phyloP scores from a whole-genome alignment of 2,888 invertebrate genomes.

The Nemotelus pantherinus region DNA sequence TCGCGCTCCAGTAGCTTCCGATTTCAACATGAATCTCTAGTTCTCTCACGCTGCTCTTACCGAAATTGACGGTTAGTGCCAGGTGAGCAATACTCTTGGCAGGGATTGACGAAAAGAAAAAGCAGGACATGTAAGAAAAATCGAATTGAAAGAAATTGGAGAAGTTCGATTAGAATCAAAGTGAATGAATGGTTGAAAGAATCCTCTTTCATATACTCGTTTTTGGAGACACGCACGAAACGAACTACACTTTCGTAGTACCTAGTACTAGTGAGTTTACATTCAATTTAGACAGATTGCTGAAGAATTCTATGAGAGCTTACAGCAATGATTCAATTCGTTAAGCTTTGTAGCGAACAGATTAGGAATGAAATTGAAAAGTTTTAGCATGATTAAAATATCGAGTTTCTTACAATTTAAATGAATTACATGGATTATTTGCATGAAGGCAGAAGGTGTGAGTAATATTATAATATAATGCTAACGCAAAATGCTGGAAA shows the following conservation, averaged over 20 bases:
- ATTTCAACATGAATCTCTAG: neutral
- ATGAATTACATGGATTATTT: neutral
- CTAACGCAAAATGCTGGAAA: too few relatives aligned
- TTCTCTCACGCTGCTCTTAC: neutral
- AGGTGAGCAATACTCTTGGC: conserved; percentile 21
- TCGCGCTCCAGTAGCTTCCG: conserved; percentile 33
- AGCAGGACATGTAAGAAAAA: too few relatives aligned
- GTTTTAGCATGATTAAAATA: conserved; percentile 18
- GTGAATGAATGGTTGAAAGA: conserved; percentile 23
- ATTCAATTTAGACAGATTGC: neutral
- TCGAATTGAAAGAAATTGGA: neutral
- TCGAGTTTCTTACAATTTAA: conserved; percentile 4
- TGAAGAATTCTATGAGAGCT: neutral
- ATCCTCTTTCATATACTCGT: neutral
- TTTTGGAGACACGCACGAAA: conserved; percentile 21
- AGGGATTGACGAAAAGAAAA: too few relatives aligned
- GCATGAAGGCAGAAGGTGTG: too few relatives aligned
- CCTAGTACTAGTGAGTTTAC: neutral
- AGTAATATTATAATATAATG: too few relatives aligned
- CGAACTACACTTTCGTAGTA: neutral
- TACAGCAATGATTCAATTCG: conserved; percentile 23
- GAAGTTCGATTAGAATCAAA: neutral
- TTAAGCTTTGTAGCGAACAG: conserved; percentile 6
- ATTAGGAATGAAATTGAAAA: neutral
- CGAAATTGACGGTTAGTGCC: neutral